These are phyloP conservation scores for Myotis planiceps DNA, from an alignment of 2,797 vertebrate species.

Conservation along the genomic window DNA sequence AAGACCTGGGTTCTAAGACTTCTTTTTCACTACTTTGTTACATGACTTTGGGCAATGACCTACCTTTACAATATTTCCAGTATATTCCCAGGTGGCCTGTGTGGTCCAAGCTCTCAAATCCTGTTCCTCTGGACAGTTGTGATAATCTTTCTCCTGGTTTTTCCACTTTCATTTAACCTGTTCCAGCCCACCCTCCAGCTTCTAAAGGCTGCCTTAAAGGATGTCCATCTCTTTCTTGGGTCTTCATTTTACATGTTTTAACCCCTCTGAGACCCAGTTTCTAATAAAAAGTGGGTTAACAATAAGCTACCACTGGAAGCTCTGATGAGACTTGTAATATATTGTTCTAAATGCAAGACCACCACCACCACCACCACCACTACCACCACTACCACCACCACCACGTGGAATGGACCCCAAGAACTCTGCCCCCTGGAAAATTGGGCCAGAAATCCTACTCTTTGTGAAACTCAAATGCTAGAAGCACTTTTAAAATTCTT, in stretches of 20 bases:
- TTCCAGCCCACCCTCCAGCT: not conserved
- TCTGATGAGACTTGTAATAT: not conserved
- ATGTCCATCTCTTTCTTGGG: not conserved
- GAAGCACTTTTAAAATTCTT: slow-evolving; percentile 38
- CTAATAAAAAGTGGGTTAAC: not conserved
- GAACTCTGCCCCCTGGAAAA: not conserved
- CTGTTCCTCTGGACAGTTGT: not conserved
- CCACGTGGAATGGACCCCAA: not conserved
- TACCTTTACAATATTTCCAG: not conserved
- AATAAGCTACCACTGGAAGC: not conserved
- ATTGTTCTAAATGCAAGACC: not conserved
- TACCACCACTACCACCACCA: not conserved
- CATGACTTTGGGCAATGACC: not conserved
- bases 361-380: not conserved
- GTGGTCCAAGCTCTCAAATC: not conserved
- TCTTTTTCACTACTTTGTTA: slow-evolving; percentile 2
- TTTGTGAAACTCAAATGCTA: slow-evolving; percentile 51
- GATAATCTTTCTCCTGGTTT: not conserved
- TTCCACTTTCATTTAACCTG: not conserved
- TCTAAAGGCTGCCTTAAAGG: not conserved
- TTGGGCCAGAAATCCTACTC: not conserved
- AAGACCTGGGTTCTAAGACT: not conserved
- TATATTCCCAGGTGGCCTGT: not conserved
- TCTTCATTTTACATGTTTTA: not conserved
- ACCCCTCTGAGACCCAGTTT: not conserved